Evolutionary conservation across 2,888 invertebrate genomes (phyloP).

Genomic region (Himalopsyche tibetana): DNA sequence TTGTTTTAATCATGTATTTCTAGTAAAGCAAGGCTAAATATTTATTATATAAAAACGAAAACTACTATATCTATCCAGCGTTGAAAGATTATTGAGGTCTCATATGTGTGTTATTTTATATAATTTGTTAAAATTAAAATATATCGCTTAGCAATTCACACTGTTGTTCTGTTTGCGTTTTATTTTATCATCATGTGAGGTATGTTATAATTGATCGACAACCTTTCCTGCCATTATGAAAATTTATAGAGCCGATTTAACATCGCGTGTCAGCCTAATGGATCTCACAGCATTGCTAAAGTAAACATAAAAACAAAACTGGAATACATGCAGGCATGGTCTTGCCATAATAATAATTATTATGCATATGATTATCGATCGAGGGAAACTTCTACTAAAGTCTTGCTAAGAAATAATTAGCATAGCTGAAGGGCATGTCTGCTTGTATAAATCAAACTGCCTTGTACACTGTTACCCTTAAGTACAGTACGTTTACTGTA

Average conservation of each 20-base stretch:
- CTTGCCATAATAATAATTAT: background rate
- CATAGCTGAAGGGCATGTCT: background rate
- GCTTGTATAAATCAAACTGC: background rate
- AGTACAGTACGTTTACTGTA: too few relatives aligned
- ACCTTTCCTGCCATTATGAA: background rate
- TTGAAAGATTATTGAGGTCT: too few relatives aligned
- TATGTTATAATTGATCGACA: too few relatives aligned
- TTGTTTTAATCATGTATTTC: too few relatives aligned
- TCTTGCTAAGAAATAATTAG: background rate
- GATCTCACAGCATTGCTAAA: conserved; percentile 1
- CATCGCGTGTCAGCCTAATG: conserved; percentile 31
- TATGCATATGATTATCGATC: conserved; percentile 20
- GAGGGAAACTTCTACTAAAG: background rate
- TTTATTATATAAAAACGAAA: too few relatives aligned
- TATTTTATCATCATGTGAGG: too few relatives aligned
- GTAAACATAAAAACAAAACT: conserved; percentile 36
- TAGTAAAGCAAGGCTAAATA: too few relatives aligned
- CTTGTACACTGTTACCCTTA: background rate
- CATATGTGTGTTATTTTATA: too few relatives aligned
- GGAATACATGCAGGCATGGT: background rate
- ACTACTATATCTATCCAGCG: too few relatives aligned
- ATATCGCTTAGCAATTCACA: too few relatives aligned
- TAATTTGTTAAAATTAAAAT: too few relatives aligned
- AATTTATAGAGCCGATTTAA: background rate
- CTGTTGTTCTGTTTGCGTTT: too few relatives aligned